phyloP scores from a whole-genome alignment of 2,113 vertebrate species.

The Oreochromis spilurus region DNA sequence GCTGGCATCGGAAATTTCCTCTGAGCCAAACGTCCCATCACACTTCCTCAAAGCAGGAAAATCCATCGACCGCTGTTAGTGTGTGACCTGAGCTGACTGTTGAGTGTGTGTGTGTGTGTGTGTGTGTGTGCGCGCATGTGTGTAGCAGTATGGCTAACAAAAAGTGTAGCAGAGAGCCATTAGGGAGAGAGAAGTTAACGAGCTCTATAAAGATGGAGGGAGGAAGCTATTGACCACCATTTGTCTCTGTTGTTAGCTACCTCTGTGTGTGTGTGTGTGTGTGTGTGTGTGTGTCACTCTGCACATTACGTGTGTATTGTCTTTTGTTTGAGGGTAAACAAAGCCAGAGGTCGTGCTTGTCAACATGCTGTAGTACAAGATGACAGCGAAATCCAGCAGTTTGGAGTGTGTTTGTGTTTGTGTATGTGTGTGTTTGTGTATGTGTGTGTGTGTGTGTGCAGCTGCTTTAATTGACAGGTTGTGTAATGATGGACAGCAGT shows the following conservation, averaged over 20 bases:
- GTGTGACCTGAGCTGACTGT: slow-evolving; percentile 22
- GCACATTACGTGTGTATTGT: not conserved
- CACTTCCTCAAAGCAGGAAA: slow-evolving; percentile 6
- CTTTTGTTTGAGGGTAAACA: slow-evolving; percentile 41
- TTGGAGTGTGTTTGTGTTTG: not conserved
- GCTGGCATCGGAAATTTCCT: not conserved
- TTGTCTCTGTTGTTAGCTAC: slow-evolving; percentile 27
- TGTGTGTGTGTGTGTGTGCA: not conserved
- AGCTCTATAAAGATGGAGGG: slow-evolving; percentile 45
- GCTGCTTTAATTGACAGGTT: slow-evolving; percentile 19
- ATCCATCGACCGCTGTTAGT: slow-evolving; percentile 5
- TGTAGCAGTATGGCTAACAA: slow-evolving; percentile 12
- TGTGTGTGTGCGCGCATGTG: rapidly evolving
- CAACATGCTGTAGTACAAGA: not conserved
- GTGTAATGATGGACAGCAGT: not conserved
- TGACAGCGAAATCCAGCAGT: not conserved
- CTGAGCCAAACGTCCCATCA: slow-evolving; percentile 24
- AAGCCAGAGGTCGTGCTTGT: slow-evolving; percentile 26
- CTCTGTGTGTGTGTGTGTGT: not conserved
- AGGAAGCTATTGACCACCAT: slow-evolving; percentile 41
- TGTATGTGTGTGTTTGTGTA: not conserved
- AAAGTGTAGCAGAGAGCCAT: slow-evolving; percentile 40
- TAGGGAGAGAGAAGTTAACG: slow-evolving; percentile 36
- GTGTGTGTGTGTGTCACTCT: not conserved
- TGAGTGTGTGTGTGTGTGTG: not conserved